phyloP scores from a whole-genome alignment of 2,888 invertebrate species.

The Melinaea marsaeus region DNA sequence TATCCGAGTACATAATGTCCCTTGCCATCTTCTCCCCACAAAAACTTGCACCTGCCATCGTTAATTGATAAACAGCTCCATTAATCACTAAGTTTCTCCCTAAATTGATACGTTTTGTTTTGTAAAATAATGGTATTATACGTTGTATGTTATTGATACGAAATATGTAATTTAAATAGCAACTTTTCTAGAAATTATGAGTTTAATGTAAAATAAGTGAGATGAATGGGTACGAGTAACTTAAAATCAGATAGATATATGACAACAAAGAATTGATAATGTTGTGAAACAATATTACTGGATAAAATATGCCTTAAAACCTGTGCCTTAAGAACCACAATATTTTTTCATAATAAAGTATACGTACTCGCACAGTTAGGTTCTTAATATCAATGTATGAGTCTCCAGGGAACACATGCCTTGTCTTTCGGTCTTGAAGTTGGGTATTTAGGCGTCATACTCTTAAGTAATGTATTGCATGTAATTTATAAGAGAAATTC shows the following conservation, averaged over 20 bases:
- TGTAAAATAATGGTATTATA: not conserved
- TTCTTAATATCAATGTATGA: slow-evolving; percentile 58
- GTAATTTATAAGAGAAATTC: slow-evolving; percentile 13
- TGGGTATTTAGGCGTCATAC: slow-evolving; percentile 26
- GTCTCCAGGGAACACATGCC: slow-evolving; percentile 43
- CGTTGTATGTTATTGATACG: too few relatives aligned
- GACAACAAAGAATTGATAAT: slow-evolving; percentile 5
- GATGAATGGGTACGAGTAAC: not conserved
- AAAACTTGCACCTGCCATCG: slow-evolving; percentile 67
- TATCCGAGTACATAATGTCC: slow-evolving; percentile 26
- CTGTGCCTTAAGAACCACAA: not conserved
- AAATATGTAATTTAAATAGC: too few relatives aligned
- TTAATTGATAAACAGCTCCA: slow-evolving; percentile 69
- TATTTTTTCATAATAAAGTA: not conserved
- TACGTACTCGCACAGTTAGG: slow-evolving; percentile 39
- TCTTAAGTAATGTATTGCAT: slow-evolving; percentile 9
- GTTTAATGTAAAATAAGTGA: too few relatives aligned
- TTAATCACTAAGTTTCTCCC: slow-evolving; percentile 58
- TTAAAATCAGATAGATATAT: not conserved
- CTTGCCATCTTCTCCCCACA: slow-evolving; percentile 42
- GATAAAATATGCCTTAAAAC: not conserved
- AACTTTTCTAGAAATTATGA: too few relatives aligned
- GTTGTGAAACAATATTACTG: not conserved
- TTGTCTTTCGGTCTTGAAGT: slow-evolving; percentile 31
- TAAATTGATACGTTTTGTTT: slow-evolving; percentile 38